Conservation (phyloP, 2,797 vertebrate genomes). For the Naso thynnoides region DNA sequence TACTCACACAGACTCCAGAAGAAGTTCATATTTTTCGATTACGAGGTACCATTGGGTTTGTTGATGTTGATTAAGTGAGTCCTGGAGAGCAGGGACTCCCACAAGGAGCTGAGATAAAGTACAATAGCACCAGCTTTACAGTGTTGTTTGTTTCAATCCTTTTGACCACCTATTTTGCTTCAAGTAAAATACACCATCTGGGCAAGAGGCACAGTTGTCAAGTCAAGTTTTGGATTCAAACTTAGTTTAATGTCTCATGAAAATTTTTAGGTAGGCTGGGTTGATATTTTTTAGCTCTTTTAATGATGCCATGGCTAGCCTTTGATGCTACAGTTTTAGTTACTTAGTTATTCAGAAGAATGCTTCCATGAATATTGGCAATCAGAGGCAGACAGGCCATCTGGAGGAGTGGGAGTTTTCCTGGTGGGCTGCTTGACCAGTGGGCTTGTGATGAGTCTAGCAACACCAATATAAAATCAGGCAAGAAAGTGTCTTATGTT, state of each 20-base stretch:
- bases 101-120: conserved; percentile 10
- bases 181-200: conserved; percentile 28
- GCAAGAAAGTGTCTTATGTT: conserved; percentile 14
- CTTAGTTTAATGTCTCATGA: neutral
- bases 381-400: conserved; percentile 66
- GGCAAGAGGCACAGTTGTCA: neutral
- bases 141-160: neutral
- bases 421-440: conserved; percentile 49
- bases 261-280: neutral
- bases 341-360: conserved; percentile 52
- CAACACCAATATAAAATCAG: conserved; percentile 50
- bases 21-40: neutral
- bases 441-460: conserved; percentile 55
- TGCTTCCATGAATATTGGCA: conserved; percentile 59
- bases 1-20: neutral
- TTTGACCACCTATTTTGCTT: too few relatives aligned
- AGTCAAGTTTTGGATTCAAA: neutral
- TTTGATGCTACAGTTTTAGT: conserved; percentile 29
- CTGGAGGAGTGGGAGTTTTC: conserved; percentile 76
- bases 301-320: neutral
- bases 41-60: conserved; percentile 13
- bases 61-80: conserved; percentile 8
- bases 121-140: conserved; percentile 22
- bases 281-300: neutral
- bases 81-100: conserved; percentile 1